phyloP scores from a whole-genome alignment of 2,113 vertebrate species.

The Upupa epops region DNA sequence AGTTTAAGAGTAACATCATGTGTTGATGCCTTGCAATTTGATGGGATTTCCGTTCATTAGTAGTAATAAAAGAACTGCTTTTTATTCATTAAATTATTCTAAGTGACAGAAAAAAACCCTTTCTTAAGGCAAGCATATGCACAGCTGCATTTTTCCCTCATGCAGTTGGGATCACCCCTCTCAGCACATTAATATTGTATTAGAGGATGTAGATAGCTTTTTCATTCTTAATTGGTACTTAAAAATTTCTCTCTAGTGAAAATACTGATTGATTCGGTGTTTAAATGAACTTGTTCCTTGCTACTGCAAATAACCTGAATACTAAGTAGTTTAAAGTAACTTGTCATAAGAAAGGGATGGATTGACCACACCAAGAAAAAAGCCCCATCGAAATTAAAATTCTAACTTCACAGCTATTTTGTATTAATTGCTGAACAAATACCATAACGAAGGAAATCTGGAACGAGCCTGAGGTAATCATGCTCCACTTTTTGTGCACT shows the following conservation, averaged over 20 bases:
- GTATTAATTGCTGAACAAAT: neutral
- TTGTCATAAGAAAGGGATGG: slow-evolving; percentile 80
- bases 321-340: slow-evolving; percentile 79
- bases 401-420: neutral
- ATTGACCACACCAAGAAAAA: slow-evolving; percentile 73
- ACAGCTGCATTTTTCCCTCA: slow-evolving; percentile 69
- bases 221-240: slow-evolving; percentile 92
- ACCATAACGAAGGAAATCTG: neutral
- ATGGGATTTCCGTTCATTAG: slow-evolving; percentile 55
- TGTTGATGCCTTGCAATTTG: slow-evolving; percentile 48
- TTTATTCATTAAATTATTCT: slow-evolving; percentile 66
- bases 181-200: slow-evolving; percentile 88
- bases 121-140: slow-evolving; percentile 55
- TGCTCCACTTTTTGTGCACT: neutral
- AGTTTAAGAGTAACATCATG: neutral
- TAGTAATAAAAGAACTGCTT: slow-evolving; percentile 54
- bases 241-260: slow-evolving; percentile 87
- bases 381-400: slow-evolving; percentile 62
- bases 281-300: slow-evolving; percentile 84
- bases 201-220: slow-evolving; percentile 82
- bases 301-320: slow-evolving; percentile 81
- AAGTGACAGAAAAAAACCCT: slow-evolving; percentile 33
- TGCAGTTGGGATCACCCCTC: slow-evolving; percentile 84
- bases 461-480: neutral
- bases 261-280: slow-evolving; percentile 89